Evolutionary conservation across 2,113 vertebrate species (phyloP).

Genomic region (Tinamus guttatus): DNA sequence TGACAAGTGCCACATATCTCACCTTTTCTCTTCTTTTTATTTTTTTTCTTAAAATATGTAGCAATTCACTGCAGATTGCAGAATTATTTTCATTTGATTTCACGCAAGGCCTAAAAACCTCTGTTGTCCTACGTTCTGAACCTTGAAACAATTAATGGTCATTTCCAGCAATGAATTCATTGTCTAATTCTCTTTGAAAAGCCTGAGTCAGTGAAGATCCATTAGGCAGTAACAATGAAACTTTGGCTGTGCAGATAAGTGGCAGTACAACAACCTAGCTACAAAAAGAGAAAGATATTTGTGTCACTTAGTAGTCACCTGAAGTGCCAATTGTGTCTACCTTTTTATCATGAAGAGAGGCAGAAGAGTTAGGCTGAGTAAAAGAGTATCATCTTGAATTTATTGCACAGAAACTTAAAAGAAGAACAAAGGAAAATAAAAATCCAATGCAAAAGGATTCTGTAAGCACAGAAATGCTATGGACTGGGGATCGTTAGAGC

Average conservation of each 20-base stretch:
- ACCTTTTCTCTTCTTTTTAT: neutral
- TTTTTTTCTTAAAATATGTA: neutral
- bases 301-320: neutral
- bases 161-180: neutral
- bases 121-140: neutral
- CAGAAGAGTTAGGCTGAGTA: neutral
- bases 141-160: neutral
- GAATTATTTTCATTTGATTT: neutral
- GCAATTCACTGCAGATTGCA: neutral
- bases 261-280: neutral
- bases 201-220: neutral
- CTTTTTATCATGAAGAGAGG: slow-evolving; percentile 3
- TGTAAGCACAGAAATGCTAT: neutral
- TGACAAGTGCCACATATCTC: neutral
- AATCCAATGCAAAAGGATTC: neutral
- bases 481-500: neutral
- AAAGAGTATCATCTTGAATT: slow-evolving; percentile 1
- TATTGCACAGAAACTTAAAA: neutral
- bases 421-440: slow-evolving; percentile 26
- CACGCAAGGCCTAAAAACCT: neutral
- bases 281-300: neutral
- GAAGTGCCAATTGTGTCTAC: neutral
- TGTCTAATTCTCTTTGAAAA: neutral
- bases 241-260: neutral
- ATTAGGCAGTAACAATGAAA: neutral